These are phyloP conservation scores for Lasioglossum morio DNA, from an alignment of 2,888 invertebrate genomes.

Conservation along the genomic window DNA sequence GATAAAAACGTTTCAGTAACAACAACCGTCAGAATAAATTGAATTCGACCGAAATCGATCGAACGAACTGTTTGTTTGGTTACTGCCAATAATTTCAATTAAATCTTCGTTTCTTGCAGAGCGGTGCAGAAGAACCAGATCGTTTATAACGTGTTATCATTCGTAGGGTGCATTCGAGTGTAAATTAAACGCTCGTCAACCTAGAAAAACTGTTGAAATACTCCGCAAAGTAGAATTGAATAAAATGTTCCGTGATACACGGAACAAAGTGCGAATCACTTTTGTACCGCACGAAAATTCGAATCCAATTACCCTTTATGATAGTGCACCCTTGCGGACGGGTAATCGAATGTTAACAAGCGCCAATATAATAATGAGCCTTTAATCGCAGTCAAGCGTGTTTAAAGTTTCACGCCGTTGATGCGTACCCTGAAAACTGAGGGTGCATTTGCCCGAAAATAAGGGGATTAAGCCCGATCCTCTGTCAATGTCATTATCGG, in stretches of 20 bases:
- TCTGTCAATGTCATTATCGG: slow-evolving; percentile 17
- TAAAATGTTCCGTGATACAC: neutral
- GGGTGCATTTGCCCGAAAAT: slow-evolving; percentile 13
- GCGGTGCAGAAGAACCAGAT: neutral
- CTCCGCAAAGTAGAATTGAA: neutral
- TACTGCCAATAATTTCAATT: neutral
- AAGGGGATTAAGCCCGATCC: slow-evolving; percentile 7
- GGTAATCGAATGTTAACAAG: slow-evolving; percentile 37
- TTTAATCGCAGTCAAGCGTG: slow-evolving; percentile 30
- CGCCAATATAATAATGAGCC: slow-evolving; percentile 31
- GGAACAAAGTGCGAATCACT: neutral
- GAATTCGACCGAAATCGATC: neutral
- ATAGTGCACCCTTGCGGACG: slow-evolving; percentile 14
- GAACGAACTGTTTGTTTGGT: neutral
- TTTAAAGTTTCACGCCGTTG: slow-evolving; percentile 26
- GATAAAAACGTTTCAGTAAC: neutral
- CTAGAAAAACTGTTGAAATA: neutral
- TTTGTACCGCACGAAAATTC: neutral
- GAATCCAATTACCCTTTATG: slow-evolving; percentile 16
- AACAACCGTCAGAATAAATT: neutral
- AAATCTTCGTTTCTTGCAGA: neutral
- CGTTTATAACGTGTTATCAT: neutral
- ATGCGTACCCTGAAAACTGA: slow-evolving; percentile 11
- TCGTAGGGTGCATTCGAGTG: neutral
- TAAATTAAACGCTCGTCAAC: neutral